Percentiles rank a stretch among this genome's conserved stretches.
Evolutionary conservation across 1,140 invertebrate genomes (phyloP).

Genomic region (Heliconius hewitsoni): DNA sequence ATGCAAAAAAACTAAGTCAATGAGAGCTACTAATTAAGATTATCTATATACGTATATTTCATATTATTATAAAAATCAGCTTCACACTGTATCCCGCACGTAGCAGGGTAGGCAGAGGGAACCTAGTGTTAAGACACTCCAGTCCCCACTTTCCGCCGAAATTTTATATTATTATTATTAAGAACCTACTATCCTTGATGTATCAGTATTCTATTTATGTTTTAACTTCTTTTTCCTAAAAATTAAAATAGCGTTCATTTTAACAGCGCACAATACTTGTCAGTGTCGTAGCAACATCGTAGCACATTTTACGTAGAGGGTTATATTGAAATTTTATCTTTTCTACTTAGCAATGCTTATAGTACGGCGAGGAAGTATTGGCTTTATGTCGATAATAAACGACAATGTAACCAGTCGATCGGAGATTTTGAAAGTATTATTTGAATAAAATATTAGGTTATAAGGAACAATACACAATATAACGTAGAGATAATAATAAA

Average conservation of each 20-base stretch:
- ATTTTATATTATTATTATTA: no score
- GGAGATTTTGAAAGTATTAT: neutral
- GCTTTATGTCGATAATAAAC: slow-evolving; percentile 12
- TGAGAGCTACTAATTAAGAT: no score
- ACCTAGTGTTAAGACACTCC: no score
- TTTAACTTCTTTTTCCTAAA: neutral
- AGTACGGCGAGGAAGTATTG: neutral
- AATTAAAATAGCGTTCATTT: neutral
- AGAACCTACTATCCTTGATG: neutral
- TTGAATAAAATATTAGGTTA: neutral
- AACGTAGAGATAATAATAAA: no score
- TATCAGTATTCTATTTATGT: neutral
- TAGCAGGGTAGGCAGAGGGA: no score
- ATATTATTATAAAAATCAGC: neutral
- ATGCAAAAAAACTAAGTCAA: no score
- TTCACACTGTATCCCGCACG: no score
- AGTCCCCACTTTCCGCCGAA: no score
- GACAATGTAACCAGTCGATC: neutral
- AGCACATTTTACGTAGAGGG: slow-evolving; percentile 29
- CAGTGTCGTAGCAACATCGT: slow-evolving; percentile 33
- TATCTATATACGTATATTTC: neutral
- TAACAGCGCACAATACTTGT: slow-evolving; percentile 21
- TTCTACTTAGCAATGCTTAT: slow-evolving; percentile 21
- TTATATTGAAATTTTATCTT: slow-evolving; percentile 37
- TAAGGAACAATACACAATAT: neutral